phyloP scores from a whole-genome alignment of 1,140 invertebrate genomes.

The Eumeta japonica region DNA sequence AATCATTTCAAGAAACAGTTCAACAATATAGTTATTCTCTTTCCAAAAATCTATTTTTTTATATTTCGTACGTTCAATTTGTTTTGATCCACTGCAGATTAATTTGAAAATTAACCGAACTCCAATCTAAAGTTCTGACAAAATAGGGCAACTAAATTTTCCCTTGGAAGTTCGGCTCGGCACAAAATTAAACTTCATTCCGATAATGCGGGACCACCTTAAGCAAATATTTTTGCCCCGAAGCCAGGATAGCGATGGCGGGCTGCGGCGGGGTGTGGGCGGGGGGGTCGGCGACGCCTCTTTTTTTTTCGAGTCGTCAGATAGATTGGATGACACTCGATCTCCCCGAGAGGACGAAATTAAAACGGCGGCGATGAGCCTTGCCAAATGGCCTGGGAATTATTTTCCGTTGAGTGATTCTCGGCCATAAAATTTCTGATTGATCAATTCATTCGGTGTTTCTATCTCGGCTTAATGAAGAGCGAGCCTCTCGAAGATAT shows the following conservation, averaged over 20 bases:
- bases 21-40: too few relatives aligned
- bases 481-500: conserved; percentile 37
- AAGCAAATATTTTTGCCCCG: background rate
- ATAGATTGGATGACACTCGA: conserved; percentile 56
- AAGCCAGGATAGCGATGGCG: conserved; percentile 4
- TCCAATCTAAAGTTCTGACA: too few relatives aligned
- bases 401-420: conserved; percentile 56
- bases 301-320: conserved; percentile 45
- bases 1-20: too few relatives aligned
- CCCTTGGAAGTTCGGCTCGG: too few relatives aligned
- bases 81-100: too few relatives aligned
- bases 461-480: conserved; percentile 47
- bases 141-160: too few relatives aligned
- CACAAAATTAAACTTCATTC: too few relatives aligned
- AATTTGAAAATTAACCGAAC: too few relatives aligned
- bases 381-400: conserved; percentile 43
- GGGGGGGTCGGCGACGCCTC: conserved; percentile 16
- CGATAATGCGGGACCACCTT: background rate
- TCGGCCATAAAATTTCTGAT: conserved; percentile 53
- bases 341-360: conserved; percentile 50
- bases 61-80: too few relatives aligned
- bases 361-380: conserved; percentile 52
- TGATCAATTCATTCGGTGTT: conserved; percentile 55
- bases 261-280: conserved; percentile 18
- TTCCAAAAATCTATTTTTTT: too few relatives aligned